Base-by-base conservation (phyloP, 1,140 invertebrate species). In the Melanaphis sacchari region DNA sequence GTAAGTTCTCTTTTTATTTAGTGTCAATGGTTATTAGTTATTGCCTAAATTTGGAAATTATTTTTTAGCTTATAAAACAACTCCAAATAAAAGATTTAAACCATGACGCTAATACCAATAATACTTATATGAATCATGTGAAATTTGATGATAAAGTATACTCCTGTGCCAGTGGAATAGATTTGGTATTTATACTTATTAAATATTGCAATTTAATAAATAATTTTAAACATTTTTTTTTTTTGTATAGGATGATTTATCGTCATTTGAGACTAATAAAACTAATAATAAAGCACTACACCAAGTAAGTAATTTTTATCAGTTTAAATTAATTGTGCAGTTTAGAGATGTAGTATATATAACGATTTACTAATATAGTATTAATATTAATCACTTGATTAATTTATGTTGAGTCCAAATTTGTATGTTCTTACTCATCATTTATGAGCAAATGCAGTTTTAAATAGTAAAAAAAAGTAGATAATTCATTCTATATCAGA, bases 211-310 rank as follows among this genome's bases (percentile, higher is more conserved):
- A 21, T 59, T 66, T 11, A 49, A 5, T 91, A 9, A 82, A 49
- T 81, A 24, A n/a, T 46, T 91, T 43, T 5, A 11, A 38, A 9
- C 9, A n/a, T 49, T 52, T 85, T 40, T 92, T 90, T 59, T 41
- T 81, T 81, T 82, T 82, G n/a, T 38, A 3, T 52, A 93, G 91
- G 76, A 49, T 85, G 91, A 93, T 93, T 52, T 84, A 54, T 93
- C 91, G 18, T 21, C 9, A 84, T 81, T 52, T 36, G 22, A 49
- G 0, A 54, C 8, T 18, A 52, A 82, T 54, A 93, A 38, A 52
- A 84, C 81, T n/a, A 85, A 93, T 84, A 11, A n/a, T 24, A 21
- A 21, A 85, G 36, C 38, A 40, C 38, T 52, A 18, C 46, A 85
- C 15, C 38, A 93, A 52, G 91, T 93, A n/a, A 93, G 91, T 76